phyloP scores from a whole-genome alignment of 2,797 vertebrate species.

The Bryconaethiops microstoma region DNA sequence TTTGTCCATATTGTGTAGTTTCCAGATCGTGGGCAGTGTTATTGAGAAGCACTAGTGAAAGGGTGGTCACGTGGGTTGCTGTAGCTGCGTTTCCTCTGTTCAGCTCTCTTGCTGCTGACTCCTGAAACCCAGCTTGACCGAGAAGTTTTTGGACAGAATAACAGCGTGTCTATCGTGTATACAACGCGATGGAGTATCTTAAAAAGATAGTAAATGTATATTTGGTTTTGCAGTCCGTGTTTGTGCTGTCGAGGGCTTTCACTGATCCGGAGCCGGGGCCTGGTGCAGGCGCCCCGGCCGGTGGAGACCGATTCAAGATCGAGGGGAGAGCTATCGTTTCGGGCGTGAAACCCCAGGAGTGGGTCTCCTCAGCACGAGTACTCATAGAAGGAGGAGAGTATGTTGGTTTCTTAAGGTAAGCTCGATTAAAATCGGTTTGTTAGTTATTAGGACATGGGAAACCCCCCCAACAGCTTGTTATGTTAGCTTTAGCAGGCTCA shows the following conservation, averaged over 20 bases:
- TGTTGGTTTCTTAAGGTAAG: slow-evolving; percentile 91
- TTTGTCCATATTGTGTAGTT: too few relatives aligned
- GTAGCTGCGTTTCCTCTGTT: not conserved
- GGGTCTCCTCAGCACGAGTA: slow-evolving; percentile 89
- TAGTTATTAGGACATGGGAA: not conserved
- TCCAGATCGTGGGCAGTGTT: too few relatives aligned
- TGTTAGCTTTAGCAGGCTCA: too few relatives aligned
- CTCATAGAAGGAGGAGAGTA: slow-evolving; percentile 92
- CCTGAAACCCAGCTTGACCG: not conserved
- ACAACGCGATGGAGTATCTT: slow-evolving; percentile 35
- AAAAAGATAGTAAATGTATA: slow-evolving; percentile 53
- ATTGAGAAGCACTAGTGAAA: not conserved
- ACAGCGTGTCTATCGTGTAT: slow-evolving; percentile 36
- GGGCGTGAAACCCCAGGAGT: slow-evolving; percentile 90
- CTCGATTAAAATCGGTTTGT: not conserved
- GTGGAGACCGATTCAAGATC: slow-evolving; percentile 89
- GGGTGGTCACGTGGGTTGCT: not conserved
- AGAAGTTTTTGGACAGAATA: not conserved
- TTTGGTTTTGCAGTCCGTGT: slow-evolving; percentile 56
- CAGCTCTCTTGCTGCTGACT: not conserved
- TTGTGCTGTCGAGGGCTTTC: slow-evolving; percentile 66
- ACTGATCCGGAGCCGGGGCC: slow-evolving; percentile 77
- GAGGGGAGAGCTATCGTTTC: slow-evolving; percentile 92
- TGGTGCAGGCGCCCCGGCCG: slow-evolving; percentile 62
- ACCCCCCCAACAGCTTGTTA: too few relatives aligned